Evolutionary conservation across 2,888 invertebrate species (phyloP), one percentile per base, ranked within the genome.

Genomic region (Heliconius ismenius): DNA sequence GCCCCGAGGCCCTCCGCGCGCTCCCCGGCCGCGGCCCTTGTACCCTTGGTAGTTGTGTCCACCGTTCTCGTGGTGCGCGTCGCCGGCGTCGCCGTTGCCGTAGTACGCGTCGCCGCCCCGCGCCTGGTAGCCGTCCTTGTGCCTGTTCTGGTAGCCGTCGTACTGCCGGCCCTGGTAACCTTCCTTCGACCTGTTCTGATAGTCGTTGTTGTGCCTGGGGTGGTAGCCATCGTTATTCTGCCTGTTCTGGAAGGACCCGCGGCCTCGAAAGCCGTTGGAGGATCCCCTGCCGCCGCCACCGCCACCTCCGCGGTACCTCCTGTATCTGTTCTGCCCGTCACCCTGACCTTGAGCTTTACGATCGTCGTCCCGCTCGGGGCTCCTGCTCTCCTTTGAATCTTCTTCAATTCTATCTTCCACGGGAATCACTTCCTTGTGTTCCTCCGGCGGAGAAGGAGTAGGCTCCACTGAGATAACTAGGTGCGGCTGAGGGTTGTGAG

Each of bases 11-110:
- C 83, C 91, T 89, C 87, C 89, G 90, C 86, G 87, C 81, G 43
- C 87, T 76, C 83, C 89, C 83, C 84, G 84, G 0, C 95, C 94
- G 86, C 95, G 94, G 79, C 94, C 88, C 84, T 94, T 95, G 86
- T 94, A 95, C n/a, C 95, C 95, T 73, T 94, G 89, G 84, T 95
- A 95, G 80, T 91, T 92, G 83, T 95, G 95, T 78, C 94, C 91
- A 73, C 95, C 94, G 80, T 94, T 92, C 80, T 95, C 94, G 76
- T 94, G 92, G 77, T 94, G 91, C 79, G 90, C 88, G 80, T 94
- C 91, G 39, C 87, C 88, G 4, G 89, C 85, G 81, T 92, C 92
- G 6, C 93, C 93, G 80, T 93, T 92, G 21, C 92, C 92, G 79
- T 92, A 92, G 82, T 91, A 92, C 3, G 85, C 85, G 76, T 92